These are phyloP conservation scores for Peromyscus eremicus DNA, from an alignment of 2,797 vertebrate species.

Conservation along the genomic window DNA sequence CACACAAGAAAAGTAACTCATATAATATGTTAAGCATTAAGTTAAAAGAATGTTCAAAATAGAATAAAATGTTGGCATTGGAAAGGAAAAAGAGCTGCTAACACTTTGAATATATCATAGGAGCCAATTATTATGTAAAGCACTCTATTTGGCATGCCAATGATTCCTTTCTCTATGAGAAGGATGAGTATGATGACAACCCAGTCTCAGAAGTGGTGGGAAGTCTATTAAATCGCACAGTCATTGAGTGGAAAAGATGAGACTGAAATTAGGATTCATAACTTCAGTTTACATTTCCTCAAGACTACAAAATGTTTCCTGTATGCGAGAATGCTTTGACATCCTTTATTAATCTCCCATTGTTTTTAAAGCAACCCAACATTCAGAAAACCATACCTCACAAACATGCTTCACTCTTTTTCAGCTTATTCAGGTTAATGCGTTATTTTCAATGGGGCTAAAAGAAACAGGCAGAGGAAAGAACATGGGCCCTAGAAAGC, in stretches of 20 bases:
- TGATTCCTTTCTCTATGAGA: neutral
- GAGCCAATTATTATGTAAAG: neutral
- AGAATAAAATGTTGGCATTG: neutral
- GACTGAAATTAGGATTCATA: neutral
- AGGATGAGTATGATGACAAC: neutral
- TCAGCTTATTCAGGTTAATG: neutral
- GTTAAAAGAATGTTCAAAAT: neutral
- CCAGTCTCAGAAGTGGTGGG: neutral
- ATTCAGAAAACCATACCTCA: neutral
- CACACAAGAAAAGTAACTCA: neutral
- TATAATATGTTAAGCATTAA: neutral
- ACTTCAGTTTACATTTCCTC: neutral
- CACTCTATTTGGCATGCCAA: neutral
- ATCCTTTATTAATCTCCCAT: neutral
- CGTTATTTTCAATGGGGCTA: neutral
- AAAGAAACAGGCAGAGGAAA: neutral
- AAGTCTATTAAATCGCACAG: neutral
- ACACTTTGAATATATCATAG: neutral
- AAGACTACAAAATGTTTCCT: neutral
- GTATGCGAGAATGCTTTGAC: neutral
- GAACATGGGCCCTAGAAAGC: neutral
- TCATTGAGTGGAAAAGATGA: neutral
- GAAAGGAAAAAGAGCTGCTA: neutral
- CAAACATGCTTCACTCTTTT: neutral
- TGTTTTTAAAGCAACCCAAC: neutral